phyloP scores from a whole-genome alignment of 2,888 invertebrate species.

The Caenorhabditis afra region DNA sequence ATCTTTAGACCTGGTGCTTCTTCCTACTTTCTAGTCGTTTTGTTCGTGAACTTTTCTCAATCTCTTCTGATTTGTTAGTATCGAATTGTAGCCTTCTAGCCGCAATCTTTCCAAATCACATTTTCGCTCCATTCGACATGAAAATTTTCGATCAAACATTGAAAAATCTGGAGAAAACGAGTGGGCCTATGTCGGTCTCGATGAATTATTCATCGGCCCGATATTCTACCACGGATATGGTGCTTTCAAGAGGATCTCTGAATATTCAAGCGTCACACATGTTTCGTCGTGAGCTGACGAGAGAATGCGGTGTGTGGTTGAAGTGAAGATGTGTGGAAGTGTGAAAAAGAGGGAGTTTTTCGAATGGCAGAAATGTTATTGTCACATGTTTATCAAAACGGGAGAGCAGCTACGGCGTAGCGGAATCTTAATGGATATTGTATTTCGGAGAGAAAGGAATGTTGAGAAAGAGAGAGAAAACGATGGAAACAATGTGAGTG shows the following conservation, averaged over 20 bases:
- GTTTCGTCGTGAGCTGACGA: slow-evolving; percentile 8
- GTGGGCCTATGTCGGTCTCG: slow-evolving; percentile 24
- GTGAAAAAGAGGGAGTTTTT: slow-evolving; percentile 8
- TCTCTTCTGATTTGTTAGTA: no score
- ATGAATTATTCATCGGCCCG: slow-evolving; percentile 40
- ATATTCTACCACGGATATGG: slow-evolving; percentile 23
- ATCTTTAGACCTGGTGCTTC: no score
- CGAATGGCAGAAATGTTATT: slow-evolving; percentile 39
- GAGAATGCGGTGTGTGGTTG: neutral
- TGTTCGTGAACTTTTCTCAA: no score
- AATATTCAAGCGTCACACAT: slow-evolving; percentile 24
- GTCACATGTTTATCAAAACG: slow-evolving; percentile 10
- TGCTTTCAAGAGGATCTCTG: slow-evolving; percentile 25
- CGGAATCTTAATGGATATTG: slow-evolving; percentile 7
- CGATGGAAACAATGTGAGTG: neutral
- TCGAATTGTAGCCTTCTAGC: no score
- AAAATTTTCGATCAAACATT: neutral
- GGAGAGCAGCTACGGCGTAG: neutral
- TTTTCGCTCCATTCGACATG: no score
- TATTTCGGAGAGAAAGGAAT: neutral
- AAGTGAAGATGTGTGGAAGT: neutral
- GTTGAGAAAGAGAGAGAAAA: neutral
- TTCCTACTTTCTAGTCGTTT: no score
- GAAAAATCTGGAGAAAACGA: slow-evolving; percentile 29
- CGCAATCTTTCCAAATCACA: no score